Evolutionary conservation across 2,888 invertebrate species (phyloP).

Genomic region (Cephus sareptanus): DNA sequence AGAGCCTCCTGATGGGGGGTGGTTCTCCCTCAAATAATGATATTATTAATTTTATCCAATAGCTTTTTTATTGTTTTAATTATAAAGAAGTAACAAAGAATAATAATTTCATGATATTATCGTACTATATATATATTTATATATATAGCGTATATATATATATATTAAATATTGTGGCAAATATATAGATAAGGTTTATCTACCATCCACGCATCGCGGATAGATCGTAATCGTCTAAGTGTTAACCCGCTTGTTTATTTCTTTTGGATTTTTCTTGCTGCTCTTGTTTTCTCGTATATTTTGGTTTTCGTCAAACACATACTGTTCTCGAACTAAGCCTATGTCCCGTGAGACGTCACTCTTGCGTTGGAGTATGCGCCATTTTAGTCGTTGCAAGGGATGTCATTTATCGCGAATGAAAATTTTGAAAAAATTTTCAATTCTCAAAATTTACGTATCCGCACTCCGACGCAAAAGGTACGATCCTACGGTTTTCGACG

Average conservation of each 20-base stretch:
- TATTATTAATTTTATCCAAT: slow-evolving; percentile 51
- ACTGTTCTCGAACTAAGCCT: background rate
- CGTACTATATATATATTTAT: slow-evolving; percentile 34
- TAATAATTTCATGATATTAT: slow-evolving; percentile 64
- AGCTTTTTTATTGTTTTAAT: slow-evolving; percentile 63
- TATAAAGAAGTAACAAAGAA: slow-evolving; percentile 66
- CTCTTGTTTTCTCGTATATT: background rate
- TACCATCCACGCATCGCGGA: slow-evolving; percentile 21
- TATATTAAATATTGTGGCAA: slow-evolving; percentile 61
- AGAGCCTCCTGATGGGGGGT: background rate
- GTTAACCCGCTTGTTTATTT: background rate
- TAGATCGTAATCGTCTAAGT: slow-evolving; percentile 8
- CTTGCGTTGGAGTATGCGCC: background rate
- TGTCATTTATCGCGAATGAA: background rate
- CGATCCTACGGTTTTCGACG: background rate
- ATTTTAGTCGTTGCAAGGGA: background rate
- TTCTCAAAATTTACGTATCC: too few relatives aligned
- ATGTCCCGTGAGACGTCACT: background rate
- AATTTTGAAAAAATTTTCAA: too few relatives aligned
- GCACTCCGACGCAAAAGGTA: background rate
- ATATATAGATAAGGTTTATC: slow-evolving; percentile 41
- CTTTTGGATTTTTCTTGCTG: background rate
- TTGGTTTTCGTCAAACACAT: too few relatives aligned
- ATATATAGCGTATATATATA: slow-evolving; percentile 36
- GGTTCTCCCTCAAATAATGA: slow-evolving; percentile 10